Base-by-base conservation (phyloP, 2,888 invertebrate species). In the Xylota segnis region DNA sequence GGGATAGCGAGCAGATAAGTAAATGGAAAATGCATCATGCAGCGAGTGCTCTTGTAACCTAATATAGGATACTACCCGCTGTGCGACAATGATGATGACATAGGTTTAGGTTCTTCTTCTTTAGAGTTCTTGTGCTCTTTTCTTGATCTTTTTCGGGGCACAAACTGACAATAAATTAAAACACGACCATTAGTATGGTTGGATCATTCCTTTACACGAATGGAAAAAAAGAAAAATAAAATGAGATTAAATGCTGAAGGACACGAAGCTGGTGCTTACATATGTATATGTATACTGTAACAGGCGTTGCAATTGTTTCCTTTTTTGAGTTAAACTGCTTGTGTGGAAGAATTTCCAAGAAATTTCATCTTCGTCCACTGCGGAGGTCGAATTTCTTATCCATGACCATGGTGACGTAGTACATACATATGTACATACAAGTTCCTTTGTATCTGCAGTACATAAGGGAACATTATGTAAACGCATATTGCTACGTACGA, bases 11-110 rank as follows among this genome's bases (percentile, higher is more conserved):
- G 50, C 34, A 23, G 37, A 29, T 23, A n/a, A 45, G 47, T 37
- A 52, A 52, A 52, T 29, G 29, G 16, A 70, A 61, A 50, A 68
- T 52, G 65, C 47, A 83, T 58, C 47, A 76, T 76, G 63, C 63
- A 71, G 65, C 18, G 66, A 59, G 70, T 50, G 76, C 61, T 50
- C 47, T 72, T 76, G 86, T 66, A 86, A 86, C 86, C 82, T 56
- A 82, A 86, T 86, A 76, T 76, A 54, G 72, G 72, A 82, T 82
- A 61, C 71, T 61, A 61, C 86, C 86, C 77, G 82, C 86, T 86
- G 86, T 72, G 82, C 72, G 32, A 72, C 86, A 82, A 77, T 61
- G 27, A 76, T 68, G 66, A 86, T 82, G 82, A 68, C 82, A 81
- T 50, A 76, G 75, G 66, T 63, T 59, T 50, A 76, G 75, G 66